phyloP scores from a whole-genome alignment of 2,113 vertebrate species.

The Zosterops lateralis region DNA sequence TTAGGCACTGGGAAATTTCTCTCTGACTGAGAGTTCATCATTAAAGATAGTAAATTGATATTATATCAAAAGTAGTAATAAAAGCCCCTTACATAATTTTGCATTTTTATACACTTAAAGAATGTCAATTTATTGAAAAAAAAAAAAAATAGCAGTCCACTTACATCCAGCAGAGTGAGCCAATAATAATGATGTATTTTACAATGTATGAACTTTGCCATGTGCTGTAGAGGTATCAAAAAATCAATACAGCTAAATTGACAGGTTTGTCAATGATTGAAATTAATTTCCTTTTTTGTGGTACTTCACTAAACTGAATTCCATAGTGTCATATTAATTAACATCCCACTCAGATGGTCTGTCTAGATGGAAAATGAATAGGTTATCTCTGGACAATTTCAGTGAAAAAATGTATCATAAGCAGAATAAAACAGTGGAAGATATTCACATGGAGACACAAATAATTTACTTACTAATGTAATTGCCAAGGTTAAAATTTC shows the following conservation, averaged over 20 bases:
- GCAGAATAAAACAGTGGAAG: not conserved
- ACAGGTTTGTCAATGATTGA: conserved; percentile 64
- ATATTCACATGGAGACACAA: not conserved
- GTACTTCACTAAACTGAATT: conserved; percentile 57
- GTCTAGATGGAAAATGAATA: not conserved
- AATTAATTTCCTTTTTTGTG: conserved; percentile 63
- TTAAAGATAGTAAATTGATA: not conserved
- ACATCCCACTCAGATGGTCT: not conserved
- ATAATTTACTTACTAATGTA: not conserved
- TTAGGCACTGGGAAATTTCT: not conserved
- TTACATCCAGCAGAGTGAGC: not conserved
- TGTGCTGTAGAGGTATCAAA: not conserved
- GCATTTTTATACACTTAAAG: conserved; percentile 29
- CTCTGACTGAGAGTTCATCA: not conserved
- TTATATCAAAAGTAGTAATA: conserved; percentile 15
- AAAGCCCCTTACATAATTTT: conserved; percentile 1
- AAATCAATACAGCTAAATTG: conserved; percentile 64
- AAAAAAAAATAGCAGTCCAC: not conserved
- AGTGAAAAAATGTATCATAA: not conserved
- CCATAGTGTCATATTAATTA: conserved; percentile 10
- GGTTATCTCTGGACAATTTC: not conserved
- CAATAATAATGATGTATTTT: conserved; percentile 58
- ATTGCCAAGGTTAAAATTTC: not conserved
- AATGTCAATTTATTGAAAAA: conserved; percentile 23
- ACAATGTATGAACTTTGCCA: conserved; percentile 47